Conservation (phyloP, 2,888 invertebrate genomes). For the Ariolimax columbianus region DNA sequence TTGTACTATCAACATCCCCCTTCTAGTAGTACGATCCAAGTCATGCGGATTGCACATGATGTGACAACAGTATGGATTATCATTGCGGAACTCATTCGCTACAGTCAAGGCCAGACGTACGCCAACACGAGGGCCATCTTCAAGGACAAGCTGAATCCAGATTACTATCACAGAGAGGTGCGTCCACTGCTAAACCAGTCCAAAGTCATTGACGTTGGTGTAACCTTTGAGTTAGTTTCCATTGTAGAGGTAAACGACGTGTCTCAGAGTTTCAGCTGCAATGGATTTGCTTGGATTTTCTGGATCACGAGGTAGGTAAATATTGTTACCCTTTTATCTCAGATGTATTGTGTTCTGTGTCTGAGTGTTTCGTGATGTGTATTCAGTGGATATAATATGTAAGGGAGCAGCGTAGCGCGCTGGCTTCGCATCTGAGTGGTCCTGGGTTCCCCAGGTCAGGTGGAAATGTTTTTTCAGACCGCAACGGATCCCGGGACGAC, state of each 20-base stretch:
- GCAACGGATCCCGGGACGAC: too few relatives aligned
- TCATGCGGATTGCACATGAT: too few relatives aligned
- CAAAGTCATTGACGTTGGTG: neutral
- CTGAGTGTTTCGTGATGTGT: too few relatives aligned
- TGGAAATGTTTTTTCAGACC: too few relatives aligned
- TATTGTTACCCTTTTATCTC: neutral
- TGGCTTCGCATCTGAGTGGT: too few relatives aligned
- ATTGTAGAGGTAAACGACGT: slow-evolving; percentile 16
- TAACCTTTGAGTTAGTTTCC: neutral
- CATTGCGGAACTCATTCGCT: neutral
- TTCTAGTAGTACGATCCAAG: too few relatives aligned
- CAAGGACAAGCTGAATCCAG: neutral
- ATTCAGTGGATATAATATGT: too few relatives aligned
- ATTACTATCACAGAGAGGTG: neutral
- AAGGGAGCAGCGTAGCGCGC: too few relatives aligned
- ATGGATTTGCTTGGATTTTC: neutral
- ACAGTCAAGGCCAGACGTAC: neutral
- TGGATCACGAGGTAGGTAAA: neutral
- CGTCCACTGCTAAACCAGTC: slow-evolving; percentile 7
- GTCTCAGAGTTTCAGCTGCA: slow-evolving; percentile 7
- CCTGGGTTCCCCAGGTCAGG: too few relatives aligned
- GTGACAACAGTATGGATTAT: neutral
- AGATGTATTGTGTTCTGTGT: too few relatives aligned
- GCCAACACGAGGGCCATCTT: neutral
- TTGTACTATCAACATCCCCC: too few relatives aligned